These are phyloP conservation scores for Ameiurus melas DNA, from an alignment of 2,113 vertebrate species.

Conservation along the genomic window DNA sequence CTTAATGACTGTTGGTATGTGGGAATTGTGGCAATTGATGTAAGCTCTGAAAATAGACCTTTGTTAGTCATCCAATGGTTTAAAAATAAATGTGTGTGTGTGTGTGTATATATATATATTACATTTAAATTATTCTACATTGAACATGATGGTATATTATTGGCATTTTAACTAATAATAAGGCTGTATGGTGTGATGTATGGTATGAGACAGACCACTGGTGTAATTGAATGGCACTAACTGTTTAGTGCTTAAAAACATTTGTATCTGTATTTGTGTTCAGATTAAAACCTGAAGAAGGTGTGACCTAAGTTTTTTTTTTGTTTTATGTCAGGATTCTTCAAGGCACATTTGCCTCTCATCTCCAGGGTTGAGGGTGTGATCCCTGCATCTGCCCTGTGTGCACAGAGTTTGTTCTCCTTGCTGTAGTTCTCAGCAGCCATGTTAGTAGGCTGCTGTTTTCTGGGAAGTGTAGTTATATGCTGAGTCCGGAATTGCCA, in stretches of 20 bases:
- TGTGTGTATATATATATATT: too few relatives aligned
- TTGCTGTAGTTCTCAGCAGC: too few relatives aligned
- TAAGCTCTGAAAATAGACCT: neutral
- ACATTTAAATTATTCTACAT: neutral
- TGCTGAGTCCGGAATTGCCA: too few relatives aligned
- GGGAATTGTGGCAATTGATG: neutral
- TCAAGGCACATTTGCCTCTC: too few relatives aligned
- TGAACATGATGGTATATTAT: neutral
- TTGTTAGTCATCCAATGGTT: neutral
- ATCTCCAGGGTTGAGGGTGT: too few relatives aligned
- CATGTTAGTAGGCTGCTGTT: too few relatives aligned
- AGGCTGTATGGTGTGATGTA: neutral
- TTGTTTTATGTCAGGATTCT: neutral
- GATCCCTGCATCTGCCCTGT: too few relatives aligned
- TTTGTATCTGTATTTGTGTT: neutral
- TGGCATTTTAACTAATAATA: neutral
- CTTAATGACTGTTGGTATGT: neutral
- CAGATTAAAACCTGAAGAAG: neutral
- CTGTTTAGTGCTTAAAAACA: neutral
- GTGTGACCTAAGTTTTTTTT: too few relatives aligned
- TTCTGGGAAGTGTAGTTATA: too few relatives aligned
- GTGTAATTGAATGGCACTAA: neutral
- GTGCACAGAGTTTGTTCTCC: too few relatives aligned
- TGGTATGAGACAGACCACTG: neutral
- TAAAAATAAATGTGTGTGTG: too few relatives aligned